phyloP scores from a whole-genome alignment of 2,797 vertebrate genomes.

The Liparis tanakae region DNA sequence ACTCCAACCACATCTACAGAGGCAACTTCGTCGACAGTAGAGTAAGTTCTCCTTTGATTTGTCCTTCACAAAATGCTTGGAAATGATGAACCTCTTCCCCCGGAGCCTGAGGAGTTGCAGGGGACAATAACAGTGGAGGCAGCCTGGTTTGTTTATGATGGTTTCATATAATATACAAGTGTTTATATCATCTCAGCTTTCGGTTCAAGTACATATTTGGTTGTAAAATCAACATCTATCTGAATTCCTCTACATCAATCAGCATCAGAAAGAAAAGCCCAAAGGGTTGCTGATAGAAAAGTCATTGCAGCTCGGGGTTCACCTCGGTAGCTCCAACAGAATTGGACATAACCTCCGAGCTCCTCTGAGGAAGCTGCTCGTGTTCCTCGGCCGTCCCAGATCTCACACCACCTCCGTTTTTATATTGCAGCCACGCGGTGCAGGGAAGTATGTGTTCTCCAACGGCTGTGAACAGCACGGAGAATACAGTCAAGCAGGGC shows the following conservation, averaged over 20 bases:
- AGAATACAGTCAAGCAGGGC: conserved; percentile 78
- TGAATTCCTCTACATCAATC: background rate
- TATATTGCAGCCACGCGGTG: conserved; percentile 83
- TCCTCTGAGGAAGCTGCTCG: background rate
- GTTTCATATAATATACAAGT: background rate
- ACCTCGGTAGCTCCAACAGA: too few relatives aligned
- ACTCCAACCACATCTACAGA: conserved; percentile 87
- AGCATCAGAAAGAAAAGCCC: background rate
- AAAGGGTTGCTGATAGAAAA: background rate
- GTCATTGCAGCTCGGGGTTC: background rate
- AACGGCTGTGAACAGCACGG: conserved; percentile 91
- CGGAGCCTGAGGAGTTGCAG: background rate
- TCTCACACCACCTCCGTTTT: background rate
- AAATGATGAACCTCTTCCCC: background rate
- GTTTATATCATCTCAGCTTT: background rate
- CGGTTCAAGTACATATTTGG: background rate
- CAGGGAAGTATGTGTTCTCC: conserved; percentile 90
- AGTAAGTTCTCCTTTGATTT: conserved; percentile 60
- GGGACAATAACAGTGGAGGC: background rate
- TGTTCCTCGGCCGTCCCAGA: background rate
- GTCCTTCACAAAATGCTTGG: background rate
- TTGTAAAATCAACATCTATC: background rate
- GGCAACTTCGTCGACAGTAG: conserved; percentile 85
- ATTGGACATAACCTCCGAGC: background rate
- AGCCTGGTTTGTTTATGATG: background rate